These are phyloP conservation scores for Dasypus novemcinctus DNA, from an alignment of 2,113 vertebrate genomes.

Conservation along the genomic window DNA sequence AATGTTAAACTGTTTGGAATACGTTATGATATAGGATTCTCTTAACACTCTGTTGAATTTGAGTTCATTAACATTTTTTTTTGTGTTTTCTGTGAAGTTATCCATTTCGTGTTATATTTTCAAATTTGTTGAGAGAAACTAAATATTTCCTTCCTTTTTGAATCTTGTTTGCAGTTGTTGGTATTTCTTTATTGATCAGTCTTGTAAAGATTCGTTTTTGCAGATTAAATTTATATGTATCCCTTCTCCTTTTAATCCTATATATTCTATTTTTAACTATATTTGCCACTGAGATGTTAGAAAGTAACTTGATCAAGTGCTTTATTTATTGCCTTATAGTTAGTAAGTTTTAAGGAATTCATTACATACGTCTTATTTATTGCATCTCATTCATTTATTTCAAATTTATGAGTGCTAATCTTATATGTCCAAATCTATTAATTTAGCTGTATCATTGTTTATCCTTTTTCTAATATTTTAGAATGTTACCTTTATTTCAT, in stretches of 20 bases:
- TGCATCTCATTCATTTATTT: slow-evolving; percentile 11
- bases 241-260: slow-evolving; percentile 22
- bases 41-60: slow-evolving; percentile 34
- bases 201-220: slow-evolving; percentile 22
- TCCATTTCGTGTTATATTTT: slow-evolving; percentile 43
- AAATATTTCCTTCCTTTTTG: background rate
- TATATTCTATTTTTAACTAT: slow-evolving; percentile 5
- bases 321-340: slow-evolving; percentile 14
- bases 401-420: background rate
- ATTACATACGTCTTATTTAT: slow-evolving; percentile 34
- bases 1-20: background rate
- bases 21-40: background rate
- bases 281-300: background rate
- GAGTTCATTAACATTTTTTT: slow-evolving; percentile 24
- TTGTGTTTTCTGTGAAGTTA: slow-evolving; percentile 42
- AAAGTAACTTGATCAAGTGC: slow-evolving; percentile 8
- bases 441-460: background rate
- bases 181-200: background rate
- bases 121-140: slow-evolving; percentile 17
- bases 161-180: too few relatives aligned
- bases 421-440: background rate
- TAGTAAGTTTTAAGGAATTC: background rate
- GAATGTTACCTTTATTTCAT: slow-evolving; percentile 10
- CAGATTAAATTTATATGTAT: background rate
- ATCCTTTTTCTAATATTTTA: background rate